Evolutionary conservation across 2,888 invertebrate genomes (phyloP).

Genomic region (Volucella zonaria): DNA sequence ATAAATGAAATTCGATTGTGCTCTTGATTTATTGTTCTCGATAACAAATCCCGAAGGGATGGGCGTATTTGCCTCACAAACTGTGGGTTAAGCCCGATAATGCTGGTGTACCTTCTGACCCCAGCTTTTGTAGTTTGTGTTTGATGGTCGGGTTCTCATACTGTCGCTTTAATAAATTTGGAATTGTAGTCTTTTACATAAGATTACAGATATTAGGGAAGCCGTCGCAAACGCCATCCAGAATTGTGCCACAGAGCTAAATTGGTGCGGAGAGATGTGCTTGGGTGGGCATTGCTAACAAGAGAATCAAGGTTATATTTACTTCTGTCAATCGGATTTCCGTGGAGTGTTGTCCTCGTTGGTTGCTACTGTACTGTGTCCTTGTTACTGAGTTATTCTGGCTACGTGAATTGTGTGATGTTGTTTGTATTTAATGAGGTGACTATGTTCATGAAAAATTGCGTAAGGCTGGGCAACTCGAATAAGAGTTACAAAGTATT

Average conservation of each 20-base stretch:
- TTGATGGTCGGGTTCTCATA: background rate
- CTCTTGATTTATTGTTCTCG: slow-evolving; percentile 22
- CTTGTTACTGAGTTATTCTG: background rate
- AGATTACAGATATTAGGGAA: slow-evolving; percentile 1
- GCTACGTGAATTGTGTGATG: background rate
- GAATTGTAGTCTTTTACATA: slow-evolving; percentile 3
- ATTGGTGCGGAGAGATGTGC: too few relatives aligned
- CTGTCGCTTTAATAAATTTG: slow-evolving; percentile 2
- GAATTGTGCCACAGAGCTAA: background rate
- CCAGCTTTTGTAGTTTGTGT: background rate
- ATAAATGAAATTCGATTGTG: slow-evolving; percentile 32
- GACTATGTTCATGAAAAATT: background rate
- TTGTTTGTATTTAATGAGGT: slow-evolving; percentile 1
- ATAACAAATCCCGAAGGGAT: background rate
- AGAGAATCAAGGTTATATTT: slow-evolving; percentile 24
- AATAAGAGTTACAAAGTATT: too few relatives aligned
- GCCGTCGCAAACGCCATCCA: background rate
- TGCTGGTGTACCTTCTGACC: slow-evolving; percentile 11
- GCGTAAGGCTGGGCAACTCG: too few relatives aligned
- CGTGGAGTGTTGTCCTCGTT: background rate
- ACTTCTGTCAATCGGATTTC: slow-evolving; percentile 33
- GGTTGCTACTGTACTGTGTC: background rate
- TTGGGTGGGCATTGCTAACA: slow-evolving; percentile 26
- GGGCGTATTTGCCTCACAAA: background rate
- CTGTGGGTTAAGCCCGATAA: background rate